A percentile compares a stretch with the other conserved stretches of the same genome.
These are phyloP conservation scores for Pelecanus crispus DNA, from an alignment of 2,113 vertebrate species.

Conservation along the genomic window DNA sequence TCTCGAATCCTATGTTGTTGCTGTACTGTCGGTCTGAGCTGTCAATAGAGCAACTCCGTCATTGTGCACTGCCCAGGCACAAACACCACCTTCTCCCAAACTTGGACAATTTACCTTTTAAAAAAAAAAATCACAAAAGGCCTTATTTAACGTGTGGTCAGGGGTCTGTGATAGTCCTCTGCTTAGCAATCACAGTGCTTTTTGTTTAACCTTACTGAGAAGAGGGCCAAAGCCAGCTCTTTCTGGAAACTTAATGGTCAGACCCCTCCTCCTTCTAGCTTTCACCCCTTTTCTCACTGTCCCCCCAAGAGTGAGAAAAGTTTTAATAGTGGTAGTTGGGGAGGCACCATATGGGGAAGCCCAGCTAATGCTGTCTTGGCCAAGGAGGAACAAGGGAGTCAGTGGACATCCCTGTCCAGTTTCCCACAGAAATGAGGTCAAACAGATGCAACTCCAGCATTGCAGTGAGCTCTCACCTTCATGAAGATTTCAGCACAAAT, in stretches of 20 bases:
- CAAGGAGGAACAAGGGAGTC: not conserved
- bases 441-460: not conserved
- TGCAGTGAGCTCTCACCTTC: not conserved
- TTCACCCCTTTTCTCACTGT: not conserved
- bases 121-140: not conserved
- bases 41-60: not conserved
- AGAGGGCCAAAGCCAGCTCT: not conserved
- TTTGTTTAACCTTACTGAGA: not conserved
- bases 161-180: not conserved
- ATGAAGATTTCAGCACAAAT: not conserved
- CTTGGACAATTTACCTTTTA: not conserved
- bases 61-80: not conserved
- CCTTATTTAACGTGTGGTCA: not conserved
- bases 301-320: not conserved
- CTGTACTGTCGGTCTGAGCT: not conserved
- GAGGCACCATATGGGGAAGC: not conserved
- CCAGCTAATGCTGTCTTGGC: not conserved
- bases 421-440: not conserved
- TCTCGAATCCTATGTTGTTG: not conserved
- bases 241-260: not conserved
- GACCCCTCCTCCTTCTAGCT: not conserved
- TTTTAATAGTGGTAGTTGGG: not conserved
- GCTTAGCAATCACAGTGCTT: not conserved
- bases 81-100: not conserved
- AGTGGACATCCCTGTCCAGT: not conserved